These are phyloP conservation scores for Drosophila ficusphila DNA, from an alignment of 1,140 invertebrate species.

Conservation along the genomic window DNA sequence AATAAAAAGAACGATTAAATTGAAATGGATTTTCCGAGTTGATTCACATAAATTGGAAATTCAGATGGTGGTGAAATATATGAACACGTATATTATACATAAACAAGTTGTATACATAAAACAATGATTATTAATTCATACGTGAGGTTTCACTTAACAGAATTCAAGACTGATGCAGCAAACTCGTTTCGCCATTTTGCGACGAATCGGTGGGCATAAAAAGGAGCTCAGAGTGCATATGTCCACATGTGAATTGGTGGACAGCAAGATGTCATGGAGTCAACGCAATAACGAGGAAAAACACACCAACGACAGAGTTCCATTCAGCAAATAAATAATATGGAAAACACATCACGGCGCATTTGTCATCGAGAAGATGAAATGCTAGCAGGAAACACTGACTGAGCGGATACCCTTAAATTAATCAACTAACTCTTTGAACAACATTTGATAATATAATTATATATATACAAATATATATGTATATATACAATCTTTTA, in stretches of 20 bases:
- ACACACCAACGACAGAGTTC: background rate
- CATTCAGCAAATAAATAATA: slow-evolving; percentile 8
- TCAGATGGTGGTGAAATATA: too few species aligned
- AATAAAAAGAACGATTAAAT: too few species aligned
- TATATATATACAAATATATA: too few species aligned
- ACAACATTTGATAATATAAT: too few species aligned
- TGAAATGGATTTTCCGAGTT: too few species aligned
- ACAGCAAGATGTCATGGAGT: background rate
- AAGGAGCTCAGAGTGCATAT: slow-evolving; percentile 14
- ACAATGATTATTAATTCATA: too few species aligned
- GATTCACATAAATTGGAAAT: too few species aligned
- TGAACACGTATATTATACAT: too few species aligned
- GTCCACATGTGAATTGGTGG: background rate
- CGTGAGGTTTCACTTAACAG: too few species aligned
- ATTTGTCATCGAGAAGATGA: background rate
- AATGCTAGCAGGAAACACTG: background rate
- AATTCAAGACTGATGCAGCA: slow-evolving; percentile 35
- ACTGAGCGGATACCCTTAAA: background rate
- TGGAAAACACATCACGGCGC: background rate
- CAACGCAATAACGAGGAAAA: slow-evolving; percentile 3
- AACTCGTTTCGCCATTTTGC: slow-evolving; percentile 46
- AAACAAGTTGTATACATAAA: too few species aligned
- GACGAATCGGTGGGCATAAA: slow-evolving; percentile 4
- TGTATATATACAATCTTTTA: too few species aligned
- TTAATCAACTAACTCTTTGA: background rate